Percentiles rank a stretch among this genome's conserved stretches.
phyloP scores from a whole-genome alignment of 2,113 vertebrate genomes.

The Andinoacara biseriatus region DNA sequence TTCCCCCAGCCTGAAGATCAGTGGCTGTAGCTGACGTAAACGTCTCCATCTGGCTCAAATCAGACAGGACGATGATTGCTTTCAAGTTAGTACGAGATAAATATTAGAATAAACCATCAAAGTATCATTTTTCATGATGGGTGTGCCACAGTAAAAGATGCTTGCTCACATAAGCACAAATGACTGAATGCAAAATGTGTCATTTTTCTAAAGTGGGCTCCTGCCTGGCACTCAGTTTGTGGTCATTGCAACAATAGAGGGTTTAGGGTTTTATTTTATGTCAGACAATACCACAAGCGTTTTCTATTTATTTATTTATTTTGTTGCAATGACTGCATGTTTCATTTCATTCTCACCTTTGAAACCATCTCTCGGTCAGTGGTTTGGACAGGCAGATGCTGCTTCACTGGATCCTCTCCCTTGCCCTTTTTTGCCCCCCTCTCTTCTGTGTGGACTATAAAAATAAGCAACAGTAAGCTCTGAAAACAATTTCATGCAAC shows the following conservation, averaged over 20 bases:
- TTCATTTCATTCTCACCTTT: neutral
- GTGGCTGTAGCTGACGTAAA: neutral
- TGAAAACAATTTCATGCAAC: conserved; percentile 37
- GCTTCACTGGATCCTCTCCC: conserved; percentile 6
- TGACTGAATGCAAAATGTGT: neutral
- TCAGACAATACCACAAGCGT: neutral
- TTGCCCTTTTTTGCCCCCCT: fast-evolving
- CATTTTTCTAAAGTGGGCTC: neutral
- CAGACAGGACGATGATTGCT: neutral
- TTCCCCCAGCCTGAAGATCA: fast-evolving
- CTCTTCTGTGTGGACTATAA: conserved; percentile 13
- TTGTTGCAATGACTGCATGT: neutral
- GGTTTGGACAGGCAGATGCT: neutral
- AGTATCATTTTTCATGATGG: neutral
- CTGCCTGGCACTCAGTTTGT: neutral
- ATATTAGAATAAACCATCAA: neutral
- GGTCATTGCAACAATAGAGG: too few species aligned
- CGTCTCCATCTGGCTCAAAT: neutral
- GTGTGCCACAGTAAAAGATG: neutral
- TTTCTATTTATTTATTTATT: neutral
- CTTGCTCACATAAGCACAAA: neutral
- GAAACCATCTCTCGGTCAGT: neutral
- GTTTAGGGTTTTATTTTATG: neutral
- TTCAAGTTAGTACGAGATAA: neutral
- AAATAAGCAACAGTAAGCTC: conserved; percentile 17